These are phyloP conservation scores for Ursus arctos DNA, from an alignment of 2,113 vertebrate genomes.

Conservation along the genomic window DNA sequence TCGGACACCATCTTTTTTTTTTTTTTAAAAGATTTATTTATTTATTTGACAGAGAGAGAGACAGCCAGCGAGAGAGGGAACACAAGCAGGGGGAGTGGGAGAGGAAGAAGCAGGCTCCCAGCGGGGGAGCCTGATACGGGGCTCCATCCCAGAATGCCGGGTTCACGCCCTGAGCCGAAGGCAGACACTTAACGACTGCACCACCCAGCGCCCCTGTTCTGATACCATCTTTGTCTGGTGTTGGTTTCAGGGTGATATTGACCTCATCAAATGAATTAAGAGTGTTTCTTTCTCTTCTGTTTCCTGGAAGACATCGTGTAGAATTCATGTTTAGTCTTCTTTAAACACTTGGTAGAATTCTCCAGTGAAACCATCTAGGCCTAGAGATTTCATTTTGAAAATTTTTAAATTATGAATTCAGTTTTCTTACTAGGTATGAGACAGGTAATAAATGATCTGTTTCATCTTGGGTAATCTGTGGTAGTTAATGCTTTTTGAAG, in stretches of 20 bases:
- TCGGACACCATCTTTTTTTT: not conserved
- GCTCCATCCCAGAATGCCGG: too few relatives aligned
- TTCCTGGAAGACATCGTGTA: not conserved
- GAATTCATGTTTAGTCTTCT: not conserved
- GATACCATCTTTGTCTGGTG: not conserved
- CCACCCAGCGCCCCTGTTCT: not conserved
- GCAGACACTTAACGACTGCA: too few relatives aligned
- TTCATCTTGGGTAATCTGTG: not conserved
- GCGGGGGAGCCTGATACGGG: too few relatives aligned
- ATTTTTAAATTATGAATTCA: constrained; percentile 21
- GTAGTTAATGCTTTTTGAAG: not conserved
- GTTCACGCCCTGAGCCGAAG: too few relatives aligned
- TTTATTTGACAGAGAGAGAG: too few relatives aligned
- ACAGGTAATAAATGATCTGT: not conserved
- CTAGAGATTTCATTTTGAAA: constrained; percentile 3
- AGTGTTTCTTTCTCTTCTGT: not conserved
- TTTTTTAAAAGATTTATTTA: too few relatives aligned
- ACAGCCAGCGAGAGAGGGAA: too few relatives aligned
- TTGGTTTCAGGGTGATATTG: not conserved
- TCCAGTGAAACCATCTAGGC: not conserved
- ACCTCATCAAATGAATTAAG: not conserved
- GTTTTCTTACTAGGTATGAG: not conserved
- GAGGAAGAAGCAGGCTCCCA: too few relatives aligned
- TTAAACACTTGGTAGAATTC: not conserved
- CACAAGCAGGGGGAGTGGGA: too few relatives aligned